Conservation (phyloP, 2,797 vertebrate genomes). For the Crenichthys baileyi region DNA sequence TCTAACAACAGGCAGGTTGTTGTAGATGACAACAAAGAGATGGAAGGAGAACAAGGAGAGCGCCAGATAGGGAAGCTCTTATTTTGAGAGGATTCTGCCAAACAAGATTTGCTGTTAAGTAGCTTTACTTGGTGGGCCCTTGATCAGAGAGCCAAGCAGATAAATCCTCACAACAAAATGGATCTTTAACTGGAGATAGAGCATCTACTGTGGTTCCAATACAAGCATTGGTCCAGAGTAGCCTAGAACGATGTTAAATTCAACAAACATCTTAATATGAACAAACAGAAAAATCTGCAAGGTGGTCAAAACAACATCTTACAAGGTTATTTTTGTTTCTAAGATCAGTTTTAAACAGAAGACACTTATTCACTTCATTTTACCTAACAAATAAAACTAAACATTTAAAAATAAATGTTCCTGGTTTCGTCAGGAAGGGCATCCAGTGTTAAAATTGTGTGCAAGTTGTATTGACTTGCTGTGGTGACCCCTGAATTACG, state of each 20-base stretch:
- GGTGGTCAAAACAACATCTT: neutral
- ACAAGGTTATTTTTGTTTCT: neutral
- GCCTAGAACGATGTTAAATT: slow-evolving; percentile 16
- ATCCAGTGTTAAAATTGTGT: no score
- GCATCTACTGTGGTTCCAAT: slow-evolving; percentile 35
- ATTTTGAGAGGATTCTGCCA: slow-evolving; percentile 75
- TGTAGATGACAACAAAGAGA: slow-evolving; percentile 39
- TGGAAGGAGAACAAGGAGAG: neutral
- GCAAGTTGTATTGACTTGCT: no score
- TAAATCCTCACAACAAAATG: slow-evolving; percentile 53
- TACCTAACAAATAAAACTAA: neutral
- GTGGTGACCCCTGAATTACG: no score
- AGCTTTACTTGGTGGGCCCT: slow-evolving; percentile 77
- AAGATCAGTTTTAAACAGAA: neutral
- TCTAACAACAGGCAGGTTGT: slow-evolving; percentile 54
- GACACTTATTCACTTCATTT: neutral
- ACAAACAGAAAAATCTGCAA: slow-evolving; percentile 18
- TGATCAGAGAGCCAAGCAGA: slow-evolving; percentile 57
- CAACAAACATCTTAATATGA: slow-evolving; percentile 28
- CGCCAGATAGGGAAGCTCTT: slow-evolving; percentile 40
- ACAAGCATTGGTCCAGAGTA: slow-evolving; percentile 26
- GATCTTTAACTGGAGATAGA: slow-evolving; percentile 46
- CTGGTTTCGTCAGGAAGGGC: no score
- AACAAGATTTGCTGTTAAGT: slow-evolving; percentile 80
- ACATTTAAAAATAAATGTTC: neutral